Base-by-base conservation (phyloP, 2,888 invertebrate genomes). In the Colletes collaris region DNA sequence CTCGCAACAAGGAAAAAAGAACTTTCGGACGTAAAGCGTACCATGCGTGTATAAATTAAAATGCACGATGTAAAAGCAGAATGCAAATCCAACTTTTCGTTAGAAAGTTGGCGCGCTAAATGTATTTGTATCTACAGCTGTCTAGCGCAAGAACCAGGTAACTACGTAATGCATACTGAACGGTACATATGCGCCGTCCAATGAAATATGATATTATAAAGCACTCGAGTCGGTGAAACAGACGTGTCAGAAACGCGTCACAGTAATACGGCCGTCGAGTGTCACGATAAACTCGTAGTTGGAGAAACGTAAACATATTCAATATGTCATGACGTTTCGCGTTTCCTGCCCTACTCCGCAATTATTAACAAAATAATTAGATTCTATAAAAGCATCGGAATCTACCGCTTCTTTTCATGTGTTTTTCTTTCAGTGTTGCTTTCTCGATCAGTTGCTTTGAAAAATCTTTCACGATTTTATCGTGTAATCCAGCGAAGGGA, bases 101-200 rank as follows among this genome's bases (percentile, higher is more conserved):
- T 49, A 64, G 63, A 46, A 75, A 72, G 72, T 64, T 75, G 46
- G 63, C 35, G 52, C 52, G 49, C 56, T 63, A 72, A 75, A 58
- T 58, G 46, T 49, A 46, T 75, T 64, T 64, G 75, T 52, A 56
- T 72, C 56, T 52, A 19, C 63, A 58, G 63, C 35, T 58, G 75
- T 46, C 72, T 52, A 58, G 44, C 52, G 37, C 37, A 44, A n/a
- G 58, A 63, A 37, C 35, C 56, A 46, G 63, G 63, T 63, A 75
- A 52, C 75, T 72, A n/a, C 63, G 72, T 75, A 75, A 75, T 75
- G 72, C 72, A 75, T 72, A 58, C 73, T 70, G 71, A 74, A 62
- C 49, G 74, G 27, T 49, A 62, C 74, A 40, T 50, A 40, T 11
- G 55, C 55, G 37, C 50, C 60, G 46, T n/a, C 13, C 37, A 49